phyloP scores from a whole-genome alignment of 2,888 invertebrate genomes.

The Trissolcus brochymenae region DNA sequence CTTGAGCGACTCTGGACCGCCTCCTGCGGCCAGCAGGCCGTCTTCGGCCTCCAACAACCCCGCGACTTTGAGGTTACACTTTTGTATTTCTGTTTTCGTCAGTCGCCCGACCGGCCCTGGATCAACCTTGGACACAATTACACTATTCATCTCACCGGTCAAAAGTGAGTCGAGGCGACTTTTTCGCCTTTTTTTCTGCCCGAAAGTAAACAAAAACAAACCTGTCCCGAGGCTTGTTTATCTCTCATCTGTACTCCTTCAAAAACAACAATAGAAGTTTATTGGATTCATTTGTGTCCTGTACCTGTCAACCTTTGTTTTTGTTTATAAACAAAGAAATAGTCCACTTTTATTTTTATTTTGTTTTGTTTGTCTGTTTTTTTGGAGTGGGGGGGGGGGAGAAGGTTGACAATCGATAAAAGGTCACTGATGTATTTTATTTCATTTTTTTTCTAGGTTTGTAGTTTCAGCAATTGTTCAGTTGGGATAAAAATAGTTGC shows the following conservation, averaged over 20 bases:
- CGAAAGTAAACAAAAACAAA: background rate
- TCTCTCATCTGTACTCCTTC: background rate
- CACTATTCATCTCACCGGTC: conserved; percentile 51
- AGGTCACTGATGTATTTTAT: too few species aligned
- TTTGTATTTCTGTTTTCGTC: conserved; percentile 69
- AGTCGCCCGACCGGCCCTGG: conserved; percentile 61
- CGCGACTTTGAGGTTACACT: conserved; percentile 63
- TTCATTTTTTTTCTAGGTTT: too few species aligned
- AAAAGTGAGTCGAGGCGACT: conserved; percentile 63
- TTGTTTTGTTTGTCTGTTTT: too few species aligned
- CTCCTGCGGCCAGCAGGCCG: conserved; percentile 16
- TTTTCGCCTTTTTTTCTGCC: background rate
- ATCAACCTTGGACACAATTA: conserved; percentile 65
- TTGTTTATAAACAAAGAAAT: too few species aligned
- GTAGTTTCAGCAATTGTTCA: too few species aligned
- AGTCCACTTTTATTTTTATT: too few species aligned
- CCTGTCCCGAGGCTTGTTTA: background rate
- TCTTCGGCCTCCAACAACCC: conserved; percentile 13
- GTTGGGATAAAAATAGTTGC: too few species aligned
- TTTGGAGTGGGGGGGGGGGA: too few species aligned
- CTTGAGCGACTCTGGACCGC: conserved; percentile 15
- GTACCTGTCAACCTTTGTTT: background rate
- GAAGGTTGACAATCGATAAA: too few species aligned
- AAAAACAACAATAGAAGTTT: too few species aligned
- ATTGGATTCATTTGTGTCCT: too few species aligned